Evolutionary conservation across 2,113 vertebrate genomes (phyloP), one percentile per base, ranked within the genome.

Genomic region (Excalfactoria chinensis): DNA sequence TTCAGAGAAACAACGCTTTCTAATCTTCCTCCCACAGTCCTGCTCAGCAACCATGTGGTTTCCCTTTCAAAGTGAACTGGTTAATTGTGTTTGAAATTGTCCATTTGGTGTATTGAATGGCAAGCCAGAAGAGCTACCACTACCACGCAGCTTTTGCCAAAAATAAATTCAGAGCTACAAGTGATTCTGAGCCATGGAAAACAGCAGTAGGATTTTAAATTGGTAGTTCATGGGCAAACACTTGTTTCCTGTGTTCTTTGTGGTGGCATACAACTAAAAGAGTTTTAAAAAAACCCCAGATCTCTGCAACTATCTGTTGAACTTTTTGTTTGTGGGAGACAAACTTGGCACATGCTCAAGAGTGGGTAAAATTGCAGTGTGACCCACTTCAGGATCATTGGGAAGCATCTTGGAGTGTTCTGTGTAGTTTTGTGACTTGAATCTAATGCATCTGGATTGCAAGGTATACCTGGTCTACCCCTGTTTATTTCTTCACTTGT

Each of bases 1-100:
- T 95, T 96, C 4, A 34, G 72, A 67, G 62, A 77, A 83, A 14
- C 19, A 23, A 1, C 70, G 28, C 93, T 93, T 90, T 94, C 86
- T 90, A 84, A 82, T 96, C 94, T 95, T 66, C 28, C 23, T 92
- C 68, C 89, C 53, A 53, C 62, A 67, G 40, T 63, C 40, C 71
- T 95, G 70, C 82, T 96, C 44, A 92, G 53, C 28, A 96, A 1
- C 43, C 82, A 48, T 66, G 67, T 20, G 89, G 49, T 87, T 92
- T 94, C 25, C 30, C 62, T 32, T 82, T 89, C 0, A 0, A 91
- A 96, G 59, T 22, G 13, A 68, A 70, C 26, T 84, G 28, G 76
- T 82, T 92, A 55, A 80, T 87, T 77, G 49, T 7, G 23, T 96
- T 84, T 84, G 49, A 94, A 81, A 72, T 64, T 48, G 84, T 55